Conservation (phyloP, 2,113 vertebrate species). For the Mormyrus iriodes region DNA sequence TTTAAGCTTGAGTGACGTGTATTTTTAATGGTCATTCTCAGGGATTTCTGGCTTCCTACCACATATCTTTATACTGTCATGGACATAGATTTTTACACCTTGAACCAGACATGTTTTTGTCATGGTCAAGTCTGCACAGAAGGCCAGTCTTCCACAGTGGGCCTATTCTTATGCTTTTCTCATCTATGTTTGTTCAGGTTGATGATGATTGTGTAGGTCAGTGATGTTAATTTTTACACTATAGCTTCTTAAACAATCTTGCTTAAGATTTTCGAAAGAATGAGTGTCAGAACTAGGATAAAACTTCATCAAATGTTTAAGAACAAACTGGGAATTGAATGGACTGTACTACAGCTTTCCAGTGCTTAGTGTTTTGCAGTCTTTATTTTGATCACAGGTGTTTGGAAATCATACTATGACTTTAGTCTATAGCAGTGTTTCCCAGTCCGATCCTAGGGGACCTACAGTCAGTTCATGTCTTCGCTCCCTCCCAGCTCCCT, state of each 20-base stretch:
- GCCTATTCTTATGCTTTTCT: not conserved
- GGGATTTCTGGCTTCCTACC: constrained; percentile 17
- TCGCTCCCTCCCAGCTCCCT: not conserved
- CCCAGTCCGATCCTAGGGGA: not conserved
- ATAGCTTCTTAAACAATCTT: not conserved
- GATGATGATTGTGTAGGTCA: not conserved
- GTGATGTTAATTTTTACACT: not conserved
- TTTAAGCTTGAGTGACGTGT: not conserved
- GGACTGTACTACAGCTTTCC: not conserved
- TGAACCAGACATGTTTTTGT: not conserved
- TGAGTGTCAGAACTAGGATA: not conserved
- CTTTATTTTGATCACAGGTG: not conserved
- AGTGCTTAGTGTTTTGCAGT: not conserved
- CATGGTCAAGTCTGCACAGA: not conserved
- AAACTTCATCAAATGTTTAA: not conserved
- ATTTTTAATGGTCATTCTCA: constrained; percentile 24
- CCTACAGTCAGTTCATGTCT: not conserved
- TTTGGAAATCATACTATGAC: not conserved
- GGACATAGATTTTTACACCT: not conserved
- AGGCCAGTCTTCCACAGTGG: not conserved
- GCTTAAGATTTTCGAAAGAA: not conserved
- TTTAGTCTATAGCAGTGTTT: not conserved
- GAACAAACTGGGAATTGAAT: not conserved
- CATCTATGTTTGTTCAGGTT: not conserved
- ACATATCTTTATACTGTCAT: not conserved